Percentiles rank a stretch among this genome's conserved stretches.
phyloP scores from a whole-genome alignment of 2,797 vertebrate genomes.

The Gambelia wislizenii region DNA sequence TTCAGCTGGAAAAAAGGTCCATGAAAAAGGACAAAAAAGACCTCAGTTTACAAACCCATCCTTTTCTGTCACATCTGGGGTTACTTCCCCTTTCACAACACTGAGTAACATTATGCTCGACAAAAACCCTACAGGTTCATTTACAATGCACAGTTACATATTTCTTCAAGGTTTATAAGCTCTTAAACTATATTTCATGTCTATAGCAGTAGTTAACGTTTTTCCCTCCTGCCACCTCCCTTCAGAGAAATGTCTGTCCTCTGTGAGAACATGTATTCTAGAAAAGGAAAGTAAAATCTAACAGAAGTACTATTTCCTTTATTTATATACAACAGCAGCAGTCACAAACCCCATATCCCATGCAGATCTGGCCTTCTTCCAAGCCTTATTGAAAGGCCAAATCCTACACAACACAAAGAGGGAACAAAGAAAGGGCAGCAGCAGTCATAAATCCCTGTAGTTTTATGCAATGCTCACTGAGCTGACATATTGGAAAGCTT shows the following conservation, averaged over 20 bases:
- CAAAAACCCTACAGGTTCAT: not conserved
- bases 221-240: not conserved
- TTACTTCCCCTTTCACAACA: too few relatives aligned
- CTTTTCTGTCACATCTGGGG: not conserved
- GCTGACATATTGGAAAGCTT: not conserved
- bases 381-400: not conserved
- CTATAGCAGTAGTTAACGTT: not conserved
- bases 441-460: not conserved
- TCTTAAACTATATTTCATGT: not conserved
- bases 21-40: too few relatives aligned
- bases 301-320: not conserved
- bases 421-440: not conserved
- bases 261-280: not conserved
- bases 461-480: not conserved
- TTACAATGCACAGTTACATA: not conserved
- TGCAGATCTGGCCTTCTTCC: slow-evolving; percentile 1
- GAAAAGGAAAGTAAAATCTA: not conserved
- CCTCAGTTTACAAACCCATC: not conserved
- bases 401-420: not conserved
- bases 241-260: not conserved
- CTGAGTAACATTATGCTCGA: not conserved
- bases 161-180: not conserved
- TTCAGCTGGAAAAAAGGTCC: not conserved
- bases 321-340: not conserved
- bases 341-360: not conserved